phyloP scores from a whole-genome alignment of 2,888 invertebrate species.

The Baccha elongata region DNA sequence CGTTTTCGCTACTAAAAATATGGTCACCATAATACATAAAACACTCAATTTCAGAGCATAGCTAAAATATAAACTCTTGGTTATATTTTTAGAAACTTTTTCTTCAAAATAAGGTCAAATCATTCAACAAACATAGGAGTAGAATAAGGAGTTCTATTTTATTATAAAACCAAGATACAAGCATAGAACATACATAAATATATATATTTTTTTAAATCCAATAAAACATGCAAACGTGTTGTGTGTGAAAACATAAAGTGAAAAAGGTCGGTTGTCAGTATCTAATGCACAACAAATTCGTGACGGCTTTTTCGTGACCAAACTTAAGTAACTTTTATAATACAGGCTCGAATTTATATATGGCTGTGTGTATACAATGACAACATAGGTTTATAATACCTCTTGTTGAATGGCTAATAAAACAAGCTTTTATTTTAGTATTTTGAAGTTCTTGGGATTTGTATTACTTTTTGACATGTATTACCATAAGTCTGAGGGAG shows the following conservation, averaged over 20 bases:
- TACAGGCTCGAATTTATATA: slow-evolving; percentile 3
- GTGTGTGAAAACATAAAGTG: background rate
- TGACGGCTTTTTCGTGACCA: slow-evolving; percentile 24
- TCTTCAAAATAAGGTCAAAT: background rate
- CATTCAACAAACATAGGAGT: slow-evolving; percentile 9
- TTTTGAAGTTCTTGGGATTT: slow-evolving; percentile 5
- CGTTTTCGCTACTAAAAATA: too few relatives aligned
- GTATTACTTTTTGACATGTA: slow-evolving; percentile 23
- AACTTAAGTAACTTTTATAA: slow-evolving; percentile 32
- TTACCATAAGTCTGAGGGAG: background rate
- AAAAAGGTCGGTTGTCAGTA: background rate
- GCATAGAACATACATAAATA: background rate
- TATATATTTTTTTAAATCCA: background rate
- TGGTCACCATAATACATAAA: too few relatives aligned
- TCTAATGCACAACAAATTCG: background rate
- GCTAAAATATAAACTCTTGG: too few relatives aligned
- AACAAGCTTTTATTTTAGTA: slow-evolving; percentile 14
- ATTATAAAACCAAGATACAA: background rate
- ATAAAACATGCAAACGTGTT: slow-evolving; percentile 28
- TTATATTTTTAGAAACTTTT: too few relatives aligned
- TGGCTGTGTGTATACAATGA: background rate
- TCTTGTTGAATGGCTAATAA: slow-evolving; percentile 15
- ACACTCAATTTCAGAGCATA: too few relatives aligned
- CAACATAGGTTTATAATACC: background rate
- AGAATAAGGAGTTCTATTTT: slow-evolving; percentile 1